These are phyloP conservation scores for Colinus virginianus DNA, from an alignment of 2,113 vertebrate genomes.

Conservation along the genomic window DNA sequence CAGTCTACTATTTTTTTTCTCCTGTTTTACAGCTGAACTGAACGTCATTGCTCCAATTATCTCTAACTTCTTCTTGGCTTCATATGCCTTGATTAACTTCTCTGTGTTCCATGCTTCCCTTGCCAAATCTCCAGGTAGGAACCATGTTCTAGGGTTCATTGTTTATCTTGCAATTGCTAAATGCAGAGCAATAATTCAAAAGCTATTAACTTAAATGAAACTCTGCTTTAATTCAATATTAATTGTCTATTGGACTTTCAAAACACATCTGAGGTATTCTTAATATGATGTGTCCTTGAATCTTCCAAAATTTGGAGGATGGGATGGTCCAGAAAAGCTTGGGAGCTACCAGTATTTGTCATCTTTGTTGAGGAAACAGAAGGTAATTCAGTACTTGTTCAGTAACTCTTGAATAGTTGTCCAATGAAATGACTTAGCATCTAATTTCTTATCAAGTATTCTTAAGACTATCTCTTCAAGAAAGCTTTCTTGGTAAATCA, in stretches of 20 bases:
- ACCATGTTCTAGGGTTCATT: background rate
- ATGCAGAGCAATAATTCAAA: background rate
- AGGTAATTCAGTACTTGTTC: background rate
- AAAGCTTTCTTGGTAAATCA: background rate
- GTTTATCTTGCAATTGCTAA: background rate
- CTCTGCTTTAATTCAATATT: background rate
- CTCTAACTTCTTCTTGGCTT: conserved; percentile 98
- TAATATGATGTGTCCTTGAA: background rate
- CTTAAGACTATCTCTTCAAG: background rate
- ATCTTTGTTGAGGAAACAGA: background rate
- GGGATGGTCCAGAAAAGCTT: background rate
- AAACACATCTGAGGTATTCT: background rate
- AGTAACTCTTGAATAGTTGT: background rate
- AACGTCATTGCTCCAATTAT: conserved; percentile 98
- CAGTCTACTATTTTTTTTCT: background rate
- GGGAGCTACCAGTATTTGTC: background rate
- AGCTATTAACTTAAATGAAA: background rate
- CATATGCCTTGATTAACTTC: conserved; percentile 98
- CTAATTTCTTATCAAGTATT: background rate
- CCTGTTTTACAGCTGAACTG: conserved; percentile 86
- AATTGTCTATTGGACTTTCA: background rate
- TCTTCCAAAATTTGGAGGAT: background rate
- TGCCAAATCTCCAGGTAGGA: conserved; percentile 96
- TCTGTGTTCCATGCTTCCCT: conserved; percentile 98
- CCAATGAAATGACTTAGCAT: background rate